These are phyloP conservation scores for Elanoides forficatus DNA, from an alignment of 2,113 vertebrate genomes.

Conservation along the genomic window DNA sequence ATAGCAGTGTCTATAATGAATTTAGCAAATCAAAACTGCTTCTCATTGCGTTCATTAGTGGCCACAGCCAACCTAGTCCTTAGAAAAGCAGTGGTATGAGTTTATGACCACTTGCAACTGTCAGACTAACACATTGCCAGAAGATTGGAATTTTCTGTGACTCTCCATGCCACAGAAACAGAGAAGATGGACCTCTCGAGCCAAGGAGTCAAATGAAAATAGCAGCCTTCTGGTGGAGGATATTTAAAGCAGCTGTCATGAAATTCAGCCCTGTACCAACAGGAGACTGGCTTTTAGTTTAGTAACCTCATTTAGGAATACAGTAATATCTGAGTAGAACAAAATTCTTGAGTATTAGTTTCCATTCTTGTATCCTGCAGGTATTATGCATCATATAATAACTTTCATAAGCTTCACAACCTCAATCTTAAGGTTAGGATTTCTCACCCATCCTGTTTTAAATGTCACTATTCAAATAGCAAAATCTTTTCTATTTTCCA, in stretches of 20 bases:
- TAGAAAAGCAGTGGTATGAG: not conserved
- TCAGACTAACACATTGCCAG: not conserved
- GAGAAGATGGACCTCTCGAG: not conserved
- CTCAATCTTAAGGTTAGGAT: not conserved
- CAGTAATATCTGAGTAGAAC: not conserved
- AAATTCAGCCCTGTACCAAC: not conserved
- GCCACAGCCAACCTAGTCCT: not conserved
- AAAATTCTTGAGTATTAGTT: not conserved
- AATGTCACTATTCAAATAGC: not conserved
- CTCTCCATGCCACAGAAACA: not conserved
- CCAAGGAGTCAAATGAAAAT: not conserved
- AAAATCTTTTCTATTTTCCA: not conserved
- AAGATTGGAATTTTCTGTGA: not conserved
- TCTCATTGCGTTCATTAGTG: not conserved
- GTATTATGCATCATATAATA: not conserved
- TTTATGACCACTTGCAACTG: not conserved
- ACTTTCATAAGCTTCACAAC: not conserved
- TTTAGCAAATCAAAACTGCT: not conserved
- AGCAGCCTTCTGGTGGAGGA: rapidly evolving
- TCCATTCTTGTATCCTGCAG: not conserved
- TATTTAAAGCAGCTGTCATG: not conserved
- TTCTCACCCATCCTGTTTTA: not conserved
- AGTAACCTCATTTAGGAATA: not conserved
- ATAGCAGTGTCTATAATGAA: not conserved
- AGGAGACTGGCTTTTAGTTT: not conserved